These are phyloP conservation scores for Tipula unca DNA, from an alignment of 2,888 invertebrate species.

Conservation along the genomic window DNA sequence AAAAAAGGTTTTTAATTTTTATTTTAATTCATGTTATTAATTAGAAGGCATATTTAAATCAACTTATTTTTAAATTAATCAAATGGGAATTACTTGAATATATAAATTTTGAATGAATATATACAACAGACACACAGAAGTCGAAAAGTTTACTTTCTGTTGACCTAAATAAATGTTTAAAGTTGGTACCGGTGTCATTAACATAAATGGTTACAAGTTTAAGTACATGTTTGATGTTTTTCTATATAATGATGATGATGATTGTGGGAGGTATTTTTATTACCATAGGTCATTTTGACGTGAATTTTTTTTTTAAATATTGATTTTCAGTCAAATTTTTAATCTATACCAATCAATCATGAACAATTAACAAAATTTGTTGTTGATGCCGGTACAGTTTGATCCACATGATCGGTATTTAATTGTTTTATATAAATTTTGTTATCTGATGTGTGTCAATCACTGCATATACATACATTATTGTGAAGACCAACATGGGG, in stretches of 20 bases:
- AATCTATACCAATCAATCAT: not conserved
- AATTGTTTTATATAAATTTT: not conserved
- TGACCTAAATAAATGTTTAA: not conserved
- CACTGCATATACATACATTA: no score
- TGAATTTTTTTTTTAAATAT: not conserved
- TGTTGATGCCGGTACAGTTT: not conserved
- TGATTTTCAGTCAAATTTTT: not conserved
- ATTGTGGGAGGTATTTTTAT: not conserved
- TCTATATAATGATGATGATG: not conserved
- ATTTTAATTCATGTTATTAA: constrained; percentile 2
- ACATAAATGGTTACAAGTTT: not conserved
- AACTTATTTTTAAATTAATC: constrained; percentile 14
- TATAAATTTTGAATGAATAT: not conserved
- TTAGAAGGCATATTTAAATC: constrained; percentile 8
- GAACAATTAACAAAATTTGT: not conserved
- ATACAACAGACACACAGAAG: not conserved
- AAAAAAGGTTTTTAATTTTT: not conserved
- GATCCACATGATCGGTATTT: not conserved
- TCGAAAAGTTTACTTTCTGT: not conserved
- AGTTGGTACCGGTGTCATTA: not conserved
- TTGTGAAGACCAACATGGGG: not conserved
- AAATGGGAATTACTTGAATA: not conserved
- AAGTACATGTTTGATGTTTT: not conserved
- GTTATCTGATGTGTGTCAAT: not conserved
- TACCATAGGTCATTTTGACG: not conserved